Evolutionary conservation across 2,797 vertebrate species (phyloP).

Genomic region (Phoxinus dragarum): DNA sequence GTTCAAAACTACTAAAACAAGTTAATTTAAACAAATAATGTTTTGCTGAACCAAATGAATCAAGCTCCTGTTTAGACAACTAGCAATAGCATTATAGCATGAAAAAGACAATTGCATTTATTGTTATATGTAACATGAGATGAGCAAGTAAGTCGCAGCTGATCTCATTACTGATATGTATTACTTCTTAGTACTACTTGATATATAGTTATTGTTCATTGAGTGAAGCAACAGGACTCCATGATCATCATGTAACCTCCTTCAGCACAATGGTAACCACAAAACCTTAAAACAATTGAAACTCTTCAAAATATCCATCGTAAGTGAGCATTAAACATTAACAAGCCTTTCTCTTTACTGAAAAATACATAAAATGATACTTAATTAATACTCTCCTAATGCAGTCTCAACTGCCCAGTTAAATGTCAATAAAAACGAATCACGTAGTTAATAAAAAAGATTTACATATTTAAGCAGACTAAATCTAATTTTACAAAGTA

Average conservation of each 20-base stretch:
- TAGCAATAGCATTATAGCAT: neutral
- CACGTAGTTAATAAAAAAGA: neutral
- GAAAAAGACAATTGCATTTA: neutral
- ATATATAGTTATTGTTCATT: neutral
- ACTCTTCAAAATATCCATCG: neutral
- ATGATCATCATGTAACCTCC: neutral
- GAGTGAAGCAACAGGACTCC: neutral
- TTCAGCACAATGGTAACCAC: neutral
- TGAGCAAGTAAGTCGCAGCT: neutral
- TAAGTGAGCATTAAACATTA: neutral
- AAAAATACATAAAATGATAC: neutral
- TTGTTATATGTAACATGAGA: neutral
- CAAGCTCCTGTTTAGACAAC: neutral
- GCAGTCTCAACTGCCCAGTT: neutral
- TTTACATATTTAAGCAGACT: neutral
- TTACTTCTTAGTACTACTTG: neutral
- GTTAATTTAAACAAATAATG: neutral
- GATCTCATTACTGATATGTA: neutral
- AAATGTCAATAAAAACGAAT: neutral
- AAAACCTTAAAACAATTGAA: neutral
- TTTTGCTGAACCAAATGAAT: neutral
- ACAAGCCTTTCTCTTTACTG: neutral
- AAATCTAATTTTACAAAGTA: neutral
- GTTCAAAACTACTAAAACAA: neutral
- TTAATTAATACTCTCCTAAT: neutral